Percentiles rank a stretch among this genome's conserved stretches.
These are phyloP conservation scores for Microplitis manilae DNA, from an alignment of 2,888 invertebrate genomes.

Conservation along the genomic window DNA sequence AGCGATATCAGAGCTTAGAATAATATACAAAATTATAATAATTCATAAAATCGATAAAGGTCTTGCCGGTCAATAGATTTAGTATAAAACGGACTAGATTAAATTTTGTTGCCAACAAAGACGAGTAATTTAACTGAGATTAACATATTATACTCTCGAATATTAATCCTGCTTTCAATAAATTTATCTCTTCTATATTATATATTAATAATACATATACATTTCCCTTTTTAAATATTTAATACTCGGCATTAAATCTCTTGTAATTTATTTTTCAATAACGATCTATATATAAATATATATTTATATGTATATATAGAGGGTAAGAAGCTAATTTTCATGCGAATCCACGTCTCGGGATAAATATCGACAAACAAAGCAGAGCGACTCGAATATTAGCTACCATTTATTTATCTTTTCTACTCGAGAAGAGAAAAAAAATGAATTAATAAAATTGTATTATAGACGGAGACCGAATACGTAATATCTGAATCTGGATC, in stretches of 20 bases:
- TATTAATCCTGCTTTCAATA: neutral
- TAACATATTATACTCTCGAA: neutral
- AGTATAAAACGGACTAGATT: neutral
- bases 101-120: neutral
- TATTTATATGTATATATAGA: neutral
- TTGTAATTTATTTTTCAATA: slow-evolving; percentile 1
- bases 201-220: too few relatives aligned
- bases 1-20: neutral
- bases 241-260: neutral
- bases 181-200: too few relatives aligned
- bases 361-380: neutral
- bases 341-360: slow-evolving; percentile 10
- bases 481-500: neutral
- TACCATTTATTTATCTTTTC: neutral
- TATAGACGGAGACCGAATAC: neutral
- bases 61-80: neutral
- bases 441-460: neutral
- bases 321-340: slow-evolving; percentile 17
- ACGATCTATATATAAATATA: neutral
- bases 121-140: neutral
- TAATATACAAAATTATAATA: neutral
- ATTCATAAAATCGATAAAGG: neutral
- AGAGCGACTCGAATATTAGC: neutral
- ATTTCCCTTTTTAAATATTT: too few relatives aligned
- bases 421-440: neutral